Conservation (phyloP, 2,888 invertebrate species). For the Dilophus febrilis region DNA sequence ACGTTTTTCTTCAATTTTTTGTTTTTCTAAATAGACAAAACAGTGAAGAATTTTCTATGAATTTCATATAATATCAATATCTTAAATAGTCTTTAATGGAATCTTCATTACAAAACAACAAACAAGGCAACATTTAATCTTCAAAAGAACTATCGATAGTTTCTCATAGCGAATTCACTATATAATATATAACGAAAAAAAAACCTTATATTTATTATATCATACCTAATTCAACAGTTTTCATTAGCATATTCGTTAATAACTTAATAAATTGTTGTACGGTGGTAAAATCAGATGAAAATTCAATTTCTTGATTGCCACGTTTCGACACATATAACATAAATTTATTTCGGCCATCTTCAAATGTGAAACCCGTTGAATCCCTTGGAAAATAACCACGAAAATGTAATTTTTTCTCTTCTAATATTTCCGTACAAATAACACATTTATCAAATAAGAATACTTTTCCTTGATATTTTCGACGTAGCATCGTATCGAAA, state of each 20-base stretch:
- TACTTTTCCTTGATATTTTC: constrained; percentile 24
- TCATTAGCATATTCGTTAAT: constrained; percentile 10
- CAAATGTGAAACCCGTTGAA: constrained; percentile 20
- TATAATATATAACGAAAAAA: no score
- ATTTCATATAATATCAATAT: no score
- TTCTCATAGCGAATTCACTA: no score
- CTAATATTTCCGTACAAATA: constrained; percentile 27
- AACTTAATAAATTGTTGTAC: constrained; percentile 23
- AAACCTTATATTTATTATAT: no score
- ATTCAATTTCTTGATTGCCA: constrained; percentile 24
- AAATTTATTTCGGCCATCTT: constrained; percentile 7
- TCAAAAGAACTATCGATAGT: no score
- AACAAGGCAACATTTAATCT: no score
- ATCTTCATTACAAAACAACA: no score
- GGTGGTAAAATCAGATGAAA: constrained; percentile 19
- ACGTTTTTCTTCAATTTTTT: no score
- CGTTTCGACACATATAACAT: constrained; percentile 17
- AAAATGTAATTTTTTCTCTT: constrained; percentile 21
- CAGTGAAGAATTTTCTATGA: no score
- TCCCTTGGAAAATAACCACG: constrained; percentile 29
- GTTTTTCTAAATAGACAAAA: no score
- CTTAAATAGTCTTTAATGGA: no score
- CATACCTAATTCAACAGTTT: no score
- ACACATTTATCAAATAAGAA: constrained; percentile 29
- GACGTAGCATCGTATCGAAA: constrained; percentile 19